Conservation (phyloP, 2,113 vertebrate genomes). For the Balaenoptera acutorostrata region DNA sequence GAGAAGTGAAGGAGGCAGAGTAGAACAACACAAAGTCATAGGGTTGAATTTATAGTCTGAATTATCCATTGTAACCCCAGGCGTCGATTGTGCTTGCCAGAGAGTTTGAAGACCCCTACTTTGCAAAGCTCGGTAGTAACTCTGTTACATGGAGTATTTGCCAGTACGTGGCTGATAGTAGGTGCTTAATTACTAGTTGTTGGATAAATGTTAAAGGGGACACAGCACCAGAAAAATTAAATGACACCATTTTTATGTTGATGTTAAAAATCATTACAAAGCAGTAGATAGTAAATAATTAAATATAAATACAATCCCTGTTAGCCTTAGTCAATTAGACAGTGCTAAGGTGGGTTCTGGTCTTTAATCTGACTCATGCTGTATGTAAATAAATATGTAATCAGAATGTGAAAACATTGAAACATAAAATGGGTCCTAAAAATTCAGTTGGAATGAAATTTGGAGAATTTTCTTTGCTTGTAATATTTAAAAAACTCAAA, state of each 20-base stretch:
- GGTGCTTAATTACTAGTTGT: not conserved
- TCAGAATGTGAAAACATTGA: slow-evolving; percentile 18
- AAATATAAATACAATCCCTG: not conserved
- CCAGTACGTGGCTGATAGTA: not conserved
- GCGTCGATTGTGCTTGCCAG: not conserved
- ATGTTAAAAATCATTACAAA: not conserved
- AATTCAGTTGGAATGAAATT: not conserved
- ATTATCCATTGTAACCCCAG: not conserved
- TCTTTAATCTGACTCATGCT: not conserved
- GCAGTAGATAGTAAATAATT: slow-evolving; percentile 11
- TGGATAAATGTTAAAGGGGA: not conserved
- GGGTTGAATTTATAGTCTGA: not conserved
- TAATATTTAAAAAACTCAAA: not conserved
- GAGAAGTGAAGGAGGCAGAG: not conserved
- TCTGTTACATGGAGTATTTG: not conserved
- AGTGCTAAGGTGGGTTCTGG: not conserved
- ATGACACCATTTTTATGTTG: not conserved
- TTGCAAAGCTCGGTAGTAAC: not conserved
- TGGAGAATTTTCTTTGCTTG: slow-evolving; percentile 13
- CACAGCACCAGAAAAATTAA: not conserved
- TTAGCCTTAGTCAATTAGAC: not conserved
- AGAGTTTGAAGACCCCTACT: not conserved
- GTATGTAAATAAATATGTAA: not conserved
- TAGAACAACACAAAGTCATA: not conserved
- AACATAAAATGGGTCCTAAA: not conserved